Percentiles rank a stretch among this genome's conserved stretches.
Evolutionary conservation across 2,113 vertebrate species (phyloP).

Genomic region (Circaetus gallicus): DNA sequence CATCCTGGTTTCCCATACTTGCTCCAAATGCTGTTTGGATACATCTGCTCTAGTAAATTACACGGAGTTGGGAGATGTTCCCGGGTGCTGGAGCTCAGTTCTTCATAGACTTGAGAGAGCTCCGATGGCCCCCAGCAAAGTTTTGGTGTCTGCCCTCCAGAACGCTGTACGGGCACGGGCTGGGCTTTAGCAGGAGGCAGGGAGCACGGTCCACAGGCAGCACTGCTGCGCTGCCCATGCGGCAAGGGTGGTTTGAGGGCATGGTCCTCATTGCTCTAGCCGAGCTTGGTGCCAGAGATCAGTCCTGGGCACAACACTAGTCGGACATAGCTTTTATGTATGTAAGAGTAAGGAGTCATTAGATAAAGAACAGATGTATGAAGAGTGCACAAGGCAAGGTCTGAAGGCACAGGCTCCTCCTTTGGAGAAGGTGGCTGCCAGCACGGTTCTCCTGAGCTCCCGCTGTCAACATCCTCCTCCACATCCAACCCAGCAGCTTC

Average conservation of each 20-base stretch:
- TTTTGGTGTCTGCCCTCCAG: neutral
- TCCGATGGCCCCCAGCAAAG: neutral
- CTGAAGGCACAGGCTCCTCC: neutral
- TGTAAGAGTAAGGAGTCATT: too few species aligned
- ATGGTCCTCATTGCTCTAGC: neutral
- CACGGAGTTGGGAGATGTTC: neutral
- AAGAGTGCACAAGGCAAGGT: neutral
- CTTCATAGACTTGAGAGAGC: neutral
- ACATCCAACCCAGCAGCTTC: neutral
- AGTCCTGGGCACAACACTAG: accelerated
- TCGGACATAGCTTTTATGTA: neutral
- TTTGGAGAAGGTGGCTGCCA: neutral
- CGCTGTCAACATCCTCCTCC: neutral
- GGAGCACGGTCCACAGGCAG: neutral
- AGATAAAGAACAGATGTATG: neutral
- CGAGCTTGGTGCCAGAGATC: neutral
- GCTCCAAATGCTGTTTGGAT: neutral
- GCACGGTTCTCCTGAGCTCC: neutral
- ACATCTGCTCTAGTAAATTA: neutral
- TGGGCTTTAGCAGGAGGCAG: neutral
- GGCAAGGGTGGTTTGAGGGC: neutral
- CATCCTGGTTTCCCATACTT: accelerated
- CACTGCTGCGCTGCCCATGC: neutral
- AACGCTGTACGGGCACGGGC: accelerated
- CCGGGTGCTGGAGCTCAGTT: neutral